phyloP scores from a whole-genome alignment of 2,888 invertebrate genomes.

The Oegoconia quadripuncta region DNA sequence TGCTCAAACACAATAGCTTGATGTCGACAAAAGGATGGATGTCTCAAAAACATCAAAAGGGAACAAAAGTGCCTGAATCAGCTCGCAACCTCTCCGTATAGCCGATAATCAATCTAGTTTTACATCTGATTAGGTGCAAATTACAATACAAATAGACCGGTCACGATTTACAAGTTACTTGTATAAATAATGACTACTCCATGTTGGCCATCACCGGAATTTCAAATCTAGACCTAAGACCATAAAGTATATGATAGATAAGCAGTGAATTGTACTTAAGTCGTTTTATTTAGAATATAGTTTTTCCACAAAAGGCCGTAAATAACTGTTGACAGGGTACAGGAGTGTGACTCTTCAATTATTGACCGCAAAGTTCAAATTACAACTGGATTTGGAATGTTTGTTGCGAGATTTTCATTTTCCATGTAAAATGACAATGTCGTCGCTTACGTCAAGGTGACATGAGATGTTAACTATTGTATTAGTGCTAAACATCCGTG shows the following conservation, averaged over 20 bases:
- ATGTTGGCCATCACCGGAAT: conserved; percentile 16
- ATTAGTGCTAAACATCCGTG: conserved; percentile 72
- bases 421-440: conserved; percentile 42
- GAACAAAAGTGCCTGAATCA: conserved; percentile 55
- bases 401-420: conserved; percentile 30
- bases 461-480: conserved; percentile 74
- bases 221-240: conserved; percentile 8
- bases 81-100: conserved; percentile 43
- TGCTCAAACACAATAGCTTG: conserved; percentile 15
- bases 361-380: conserved; percentile 36
- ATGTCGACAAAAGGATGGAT: conserved; percentile 44
- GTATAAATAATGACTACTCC: conserved; percentile 24
- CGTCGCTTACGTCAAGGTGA: conserved; percentile 73
- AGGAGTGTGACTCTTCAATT: conserved; percentile 36
- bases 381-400: conserved; percentile 10
- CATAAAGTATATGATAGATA: conserved; percentile 14
- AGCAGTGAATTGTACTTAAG: conserved; percentile 10
- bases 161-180: conserved; percentile 52
- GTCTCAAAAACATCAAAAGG: conserved; percentile 43
- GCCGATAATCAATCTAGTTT: conserved; percentile 74
- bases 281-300: conserved; percentile 19
- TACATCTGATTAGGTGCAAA: conserved; percentile 76
- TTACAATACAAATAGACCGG: conserved; percentile 73
- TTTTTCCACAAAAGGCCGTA: conserved; percentile 35
- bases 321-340: conserved; percentile 21